Base-by-base conservation (phyloP, 2,113 vertebrate genomes). In the Hippoglossus stenolepis region DNA sequence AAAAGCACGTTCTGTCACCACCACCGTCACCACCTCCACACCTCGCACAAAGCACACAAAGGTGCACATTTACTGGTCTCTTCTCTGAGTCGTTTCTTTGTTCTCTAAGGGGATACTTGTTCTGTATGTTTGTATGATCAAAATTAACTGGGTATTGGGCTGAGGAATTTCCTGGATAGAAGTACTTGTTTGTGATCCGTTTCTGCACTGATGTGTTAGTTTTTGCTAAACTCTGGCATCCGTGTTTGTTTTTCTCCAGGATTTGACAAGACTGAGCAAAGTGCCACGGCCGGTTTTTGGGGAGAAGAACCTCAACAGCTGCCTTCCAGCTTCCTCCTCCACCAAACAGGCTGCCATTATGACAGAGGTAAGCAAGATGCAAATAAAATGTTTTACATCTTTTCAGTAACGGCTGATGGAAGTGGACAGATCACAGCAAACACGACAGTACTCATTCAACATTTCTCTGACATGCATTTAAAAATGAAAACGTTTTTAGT, bases 281-380 rank as follows among this genome's bases (percentile, higher is more conserved):
- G 85, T 88, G 77, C 94, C 93, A 54, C 95, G 97, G 70, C 97
- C 96, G 67, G 97, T 99, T 89, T 99, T 99, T 82, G 96, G 97
- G 89, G 97, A 98, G 93, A 96, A 95, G 93, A 97, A 96, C 94
- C 94, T 98, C 89, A 99, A 99, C 92, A 96, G 94, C 86, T 94
- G 94, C 80, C 89, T 93, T 66, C 87, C 90, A 65, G 89, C 93
- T 86, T 89, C 95, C 69, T 94, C 89, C 70, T 78, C 91, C 23
- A 87, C 90, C 4, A 91, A 88, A 84, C 84, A 65, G 15, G 10
- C 74, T 13, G 67, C 61, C 62, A 61, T 92, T 76, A 97, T 95
- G 93, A 94, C 96, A 89, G 96, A 97, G 76, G 93, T 93, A 61
- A 85, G 87, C 13, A 23, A 60, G 38, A 61, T 26, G 38, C 10